These are phyloP conservation scores for Lithodes maja DNA, from an alignment of 2,888 invertebrate genomes.

Conservation along the genomic window DNA sequence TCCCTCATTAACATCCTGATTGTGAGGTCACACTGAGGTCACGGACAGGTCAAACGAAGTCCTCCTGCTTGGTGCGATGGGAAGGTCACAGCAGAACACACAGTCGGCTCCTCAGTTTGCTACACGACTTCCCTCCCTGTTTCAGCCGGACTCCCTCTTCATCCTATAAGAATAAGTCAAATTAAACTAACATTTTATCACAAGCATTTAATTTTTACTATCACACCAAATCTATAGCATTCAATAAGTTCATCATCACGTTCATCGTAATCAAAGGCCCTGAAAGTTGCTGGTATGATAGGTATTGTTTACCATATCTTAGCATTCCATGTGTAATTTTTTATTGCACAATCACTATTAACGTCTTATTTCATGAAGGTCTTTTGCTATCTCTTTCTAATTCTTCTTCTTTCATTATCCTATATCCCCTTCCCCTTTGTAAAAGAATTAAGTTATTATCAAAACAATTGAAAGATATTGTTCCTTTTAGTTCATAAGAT, in stretches of 20 bases:
- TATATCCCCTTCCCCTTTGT: background rate
- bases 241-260: background rate
- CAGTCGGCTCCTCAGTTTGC: slow-evolving; percentile 35
- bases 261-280: background rate
- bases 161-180: background rate
- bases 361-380: too few species aligned
- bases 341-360: too few species aligned
- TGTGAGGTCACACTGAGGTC: too few species aligned
- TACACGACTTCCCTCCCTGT: slow-evolving; percentile 27
- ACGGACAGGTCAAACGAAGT: too few species aligned
- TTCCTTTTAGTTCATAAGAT: too few species aligned
- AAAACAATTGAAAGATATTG: too few species aligned
- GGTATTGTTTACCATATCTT: too few species aligned
- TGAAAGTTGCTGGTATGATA: too few species aligned
- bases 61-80: background rate
- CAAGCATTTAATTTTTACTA: background rate
- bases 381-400: too few species aligned
- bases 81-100: slow-evolving; percentile 56
- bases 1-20: too few species aligned
- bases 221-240: background rate
- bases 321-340: too few species aligned
- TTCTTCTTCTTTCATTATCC: background rate
- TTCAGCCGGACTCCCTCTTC: background rate
- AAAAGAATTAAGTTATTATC: too few species aligned
- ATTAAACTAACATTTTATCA: background rate